Percentiles rank a stretch among this genome's conserved stretches.
phyloP scores from a whole-genome alignment of 2,888 invertebrate species.

The Acrobasis repandana region DNA sequence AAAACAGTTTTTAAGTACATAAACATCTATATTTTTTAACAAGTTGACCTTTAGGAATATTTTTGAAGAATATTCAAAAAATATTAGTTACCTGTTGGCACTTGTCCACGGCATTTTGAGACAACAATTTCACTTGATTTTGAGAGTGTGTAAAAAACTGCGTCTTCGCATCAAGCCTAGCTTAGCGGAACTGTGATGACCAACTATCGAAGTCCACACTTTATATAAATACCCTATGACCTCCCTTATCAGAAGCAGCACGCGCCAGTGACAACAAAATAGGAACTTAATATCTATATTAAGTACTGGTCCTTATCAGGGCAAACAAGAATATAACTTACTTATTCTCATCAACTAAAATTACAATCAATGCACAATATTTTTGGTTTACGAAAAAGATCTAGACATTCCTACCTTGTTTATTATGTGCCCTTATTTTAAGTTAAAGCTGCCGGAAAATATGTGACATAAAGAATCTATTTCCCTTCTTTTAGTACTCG shows the following conservation, averaged over 20 bases:
- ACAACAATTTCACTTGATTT: conserved; percentile 66
- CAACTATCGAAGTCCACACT: conserved; percentile 45
- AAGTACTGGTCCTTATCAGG: conserved; percentile 9
- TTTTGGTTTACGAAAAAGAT: no score
- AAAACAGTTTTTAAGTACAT: background rate
- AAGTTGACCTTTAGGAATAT: no score
- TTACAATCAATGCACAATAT: no score
- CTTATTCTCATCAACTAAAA: conserved; percentile 3
- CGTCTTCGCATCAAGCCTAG: conserved; percentile 61
- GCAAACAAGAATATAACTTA: conserved; percentile 4
- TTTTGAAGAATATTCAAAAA: no score
- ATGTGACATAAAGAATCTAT: no score
- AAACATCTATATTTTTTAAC: background rate
- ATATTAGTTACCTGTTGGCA: conserved; percentile 67
- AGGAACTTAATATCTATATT: conserved; percentile 28
- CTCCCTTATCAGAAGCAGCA: conserved; percentile 67
- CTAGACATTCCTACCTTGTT: no score
- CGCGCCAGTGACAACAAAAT: conserved; percentile 58
- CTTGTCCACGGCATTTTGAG: conserved; percentile 77
- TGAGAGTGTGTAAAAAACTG: conserved; percentile 69
- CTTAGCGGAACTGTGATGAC: conserved; percentile 52
- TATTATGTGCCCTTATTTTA: no score
- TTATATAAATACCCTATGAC: conserved; percentile 73
- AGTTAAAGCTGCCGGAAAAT: no score
- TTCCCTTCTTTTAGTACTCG: no score